phyloP scores from a whole-genome alignment of 2,113 vertebrate genomes.

The Epinephelus lanceolatus region DNA sequence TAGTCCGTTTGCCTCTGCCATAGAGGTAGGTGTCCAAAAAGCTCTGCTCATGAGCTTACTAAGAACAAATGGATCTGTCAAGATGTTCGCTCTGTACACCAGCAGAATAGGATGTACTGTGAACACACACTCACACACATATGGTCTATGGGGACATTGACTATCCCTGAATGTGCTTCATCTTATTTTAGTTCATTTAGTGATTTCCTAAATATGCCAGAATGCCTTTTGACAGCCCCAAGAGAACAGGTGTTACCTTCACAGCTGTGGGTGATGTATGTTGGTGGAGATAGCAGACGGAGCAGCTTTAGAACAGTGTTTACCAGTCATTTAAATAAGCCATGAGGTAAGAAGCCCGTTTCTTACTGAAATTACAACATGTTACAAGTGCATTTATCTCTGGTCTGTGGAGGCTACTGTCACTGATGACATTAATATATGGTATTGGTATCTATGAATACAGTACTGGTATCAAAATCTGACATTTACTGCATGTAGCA shows the following conservation, averaged over 20 bases:
- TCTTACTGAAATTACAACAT: background rate
- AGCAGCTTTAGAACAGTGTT: background rate
- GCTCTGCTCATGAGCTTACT: background rate
- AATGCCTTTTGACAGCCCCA: background rate
- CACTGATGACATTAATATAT: background rate
- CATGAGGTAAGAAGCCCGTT: background rate
- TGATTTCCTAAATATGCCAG: background rate
- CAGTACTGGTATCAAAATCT: too few relatives aligned
- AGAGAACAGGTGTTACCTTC: background rate
- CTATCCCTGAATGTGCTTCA: background rate
- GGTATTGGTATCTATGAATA: too few relatives aligned
- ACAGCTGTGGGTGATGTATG: background rate
- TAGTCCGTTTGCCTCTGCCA: slow-evolving; percentile 2
- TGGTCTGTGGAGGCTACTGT: background rate
- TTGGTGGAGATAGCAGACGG: background rate
- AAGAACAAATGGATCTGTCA: slow-evolving; percentile 8
- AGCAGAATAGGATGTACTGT: background rate
- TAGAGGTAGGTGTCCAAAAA: background rate
- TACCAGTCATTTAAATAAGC: background rate
- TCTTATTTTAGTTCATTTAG: background rate
- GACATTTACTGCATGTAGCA: too few relatives aligned
- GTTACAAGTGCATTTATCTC: background rate
- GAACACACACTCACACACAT: background rate
- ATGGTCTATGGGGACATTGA: background rate
- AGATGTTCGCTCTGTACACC: background rate